A percentile compares a stretch with the other conserved stretches of the same genome.
Evolutionary conservation across 2,113 vertebrate genomes (phyloP).

Genomic region (Oryzias woworae): DNA sequence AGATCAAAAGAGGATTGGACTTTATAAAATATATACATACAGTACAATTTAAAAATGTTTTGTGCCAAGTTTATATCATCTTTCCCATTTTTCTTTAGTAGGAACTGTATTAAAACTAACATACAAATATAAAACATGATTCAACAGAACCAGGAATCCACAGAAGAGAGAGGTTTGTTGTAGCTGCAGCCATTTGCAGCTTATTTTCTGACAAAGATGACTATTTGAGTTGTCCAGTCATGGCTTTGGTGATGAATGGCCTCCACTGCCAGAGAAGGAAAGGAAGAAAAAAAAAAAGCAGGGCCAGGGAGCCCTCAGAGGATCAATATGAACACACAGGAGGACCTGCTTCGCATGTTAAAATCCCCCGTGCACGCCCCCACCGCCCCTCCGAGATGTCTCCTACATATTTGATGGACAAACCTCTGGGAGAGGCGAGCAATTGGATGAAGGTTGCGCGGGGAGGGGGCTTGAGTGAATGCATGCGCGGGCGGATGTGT

Average conservation of each 20-base stretch:
- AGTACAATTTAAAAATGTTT: too few species aligned
- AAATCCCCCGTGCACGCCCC: conserved; percentile 59
- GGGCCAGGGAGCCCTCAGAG: conserved; percentile 70
- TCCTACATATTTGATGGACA: conserved; percentile 61
- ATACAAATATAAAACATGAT: conserved; percentile 21
- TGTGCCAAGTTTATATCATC: not conserved
- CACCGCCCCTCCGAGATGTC: conserved; percentile 42
- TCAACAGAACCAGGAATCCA: conserved; percentile 28
- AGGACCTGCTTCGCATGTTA: conserved; percentile 77
- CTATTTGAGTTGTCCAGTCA: conserved; percentile 76
- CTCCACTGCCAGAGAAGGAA: conserved; percentile 68
- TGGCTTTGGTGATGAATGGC: conserved; percentile 76
- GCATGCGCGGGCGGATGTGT: conserved; percentile 27
- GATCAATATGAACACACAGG: conserved; percentile 74
- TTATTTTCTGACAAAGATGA: conserved; percentile 67
- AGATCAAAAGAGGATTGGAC: too few species aligned
- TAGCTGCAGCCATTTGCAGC: conserved; percentile 34
- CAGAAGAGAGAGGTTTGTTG: conserved; percentile 53
- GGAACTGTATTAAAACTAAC: conserved; percentile 43
- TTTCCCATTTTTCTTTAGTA: conserved; percentile 10
- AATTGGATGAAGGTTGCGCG: conserved; percentile 41
- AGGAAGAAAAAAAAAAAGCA: conserved; percentile 66
- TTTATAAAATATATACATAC: too few species aligned
- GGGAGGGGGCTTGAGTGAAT: conserved; percentile 20
- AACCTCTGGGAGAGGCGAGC: conserved; percentile 58